phyloP scores from a whole-genome alignment of 2,113 vertebrate species.

The Phodopus roborovskii region DNA sequence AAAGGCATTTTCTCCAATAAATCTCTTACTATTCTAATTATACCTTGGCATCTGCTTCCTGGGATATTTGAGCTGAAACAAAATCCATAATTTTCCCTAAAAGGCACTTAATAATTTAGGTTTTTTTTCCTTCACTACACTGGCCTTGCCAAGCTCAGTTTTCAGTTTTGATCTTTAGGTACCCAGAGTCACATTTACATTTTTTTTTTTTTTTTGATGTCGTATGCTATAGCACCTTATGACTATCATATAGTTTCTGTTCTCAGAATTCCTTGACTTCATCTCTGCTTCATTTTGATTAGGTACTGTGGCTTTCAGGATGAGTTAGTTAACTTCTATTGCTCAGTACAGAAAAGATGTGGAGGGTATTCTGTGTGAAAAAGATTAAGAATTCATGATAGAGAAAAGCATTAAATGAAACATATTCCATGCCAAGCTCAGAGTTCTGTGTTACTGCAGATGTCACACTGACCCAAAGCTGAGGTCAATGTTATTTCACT shows the following conservation, averaged over 20 bases:
- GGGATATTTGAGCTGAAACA: slow-evolving; percentile 17
- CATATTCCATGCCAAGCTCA: neutral
- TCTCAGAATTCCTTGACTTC: neutral
- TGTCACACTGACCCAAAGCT: neutral
- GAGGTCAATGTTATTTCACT: neutral
- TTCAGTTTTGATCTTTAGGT: neutral
- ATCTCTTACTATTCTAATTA: slow-evolving; percentile 31
- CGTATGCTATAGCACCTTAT: neutral
- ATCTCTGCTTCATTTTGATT: neutral
- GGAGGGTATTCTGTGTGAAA: neutral
- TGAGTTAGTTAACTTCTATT: neutral
- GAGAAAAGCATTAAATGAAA: neutral
- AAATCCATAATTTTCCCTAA: slow-evolving; percentile 16
- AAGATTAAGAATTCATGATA: slow-evolving; percentile 6
- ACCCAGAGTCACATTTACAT: neutral
- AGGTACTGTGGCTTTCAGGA: neutral
- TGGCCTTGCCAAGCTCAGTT: neutral
- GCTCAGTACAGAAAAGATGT: neutral
- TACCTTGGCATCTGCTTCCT: slow-evolving; percentile 52
- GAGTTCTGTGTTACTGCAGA: neutral
- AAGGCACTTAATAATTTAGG: slow-evolving; percentile 14
- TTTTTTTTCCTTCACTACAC: neutral
- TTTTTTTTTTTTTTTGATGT: slow-evolving; percentile 33
- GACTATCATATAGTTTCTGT: neutral
- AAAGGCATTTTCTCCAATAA: slow-evolving; percentile 16